Evolutionary conservation across 2,888 invertebrate species (phyloP).

Genomic region (Mythimna pallens): DNA sequence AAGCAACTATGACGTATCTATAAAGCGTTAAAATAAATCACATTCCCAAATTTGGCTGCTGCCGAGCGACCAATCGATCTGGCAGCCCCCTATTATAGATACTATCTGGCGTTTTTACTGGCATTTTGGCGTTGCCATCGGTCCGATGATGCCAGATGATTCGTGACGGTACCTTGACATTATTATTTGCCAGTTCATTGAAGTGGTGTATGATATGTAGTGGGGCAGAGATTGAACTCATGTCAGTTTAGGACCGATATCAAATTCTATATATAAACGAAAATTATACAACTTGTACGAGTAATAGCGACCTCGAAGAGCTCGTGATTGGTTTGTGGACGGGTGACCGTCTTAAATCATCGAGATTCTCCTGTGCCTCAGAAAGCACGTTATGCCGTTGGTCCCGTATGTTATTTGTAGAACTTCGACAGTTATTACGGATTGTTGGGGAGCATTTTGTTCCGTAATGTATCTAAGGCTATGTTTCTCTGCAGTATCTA

Average conservation of each 20-base stretch:
- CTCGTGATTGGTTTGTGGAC: background rate
- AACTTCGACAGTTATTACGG: too few species aligned
- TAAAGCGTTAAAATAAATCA: slow-evolving; percentile 44
- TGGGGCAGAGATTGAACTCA: slow-evolving; percentile 45
- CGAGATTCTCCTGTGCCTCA: too few species aligned
- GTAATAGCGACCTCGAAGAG: too few species aligned
- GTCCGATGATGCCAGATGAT: slow-evolving; percentile 74
- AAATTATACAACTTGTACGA: background rate
- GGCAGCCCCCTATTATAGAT: slow-evolving; percentile 56
- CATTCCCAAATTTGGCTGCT: slow-evolving; percentile 47
- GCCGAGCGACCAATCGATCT: slow-evolving; percentile 43
- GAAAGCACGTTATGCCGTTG: too few species aligned
- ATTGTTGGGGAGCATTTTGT: too few species aligned
- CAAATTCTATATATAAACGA: background rate
- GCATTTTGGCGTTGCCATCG: slow-evolving; percentile 71
- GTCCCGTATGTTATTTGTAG: too few species aligned
- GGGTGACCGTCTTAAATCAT: background rate
- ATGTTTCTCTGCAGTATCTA: background rate
- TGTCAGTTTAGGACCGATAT: background rate
- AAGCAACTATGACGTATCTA: slow-evolving; percentile 1
- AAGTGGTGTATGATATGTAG: slow-evolving; percentile 44
- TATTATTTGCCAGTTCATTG: slow-evolving; percentile 62
- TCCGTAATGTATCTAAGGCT: too few species aligned
- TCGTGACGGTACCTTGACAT: slow-evolving; percentile 78
- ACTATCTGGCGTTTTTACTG: slow-evolving; percentile 64